Evolutionary conservation across 1,140 invertebrate species (phyloP), one percentile per base, ranked within the genome.

Genomic region (Bombus cullumanus): DNA sequence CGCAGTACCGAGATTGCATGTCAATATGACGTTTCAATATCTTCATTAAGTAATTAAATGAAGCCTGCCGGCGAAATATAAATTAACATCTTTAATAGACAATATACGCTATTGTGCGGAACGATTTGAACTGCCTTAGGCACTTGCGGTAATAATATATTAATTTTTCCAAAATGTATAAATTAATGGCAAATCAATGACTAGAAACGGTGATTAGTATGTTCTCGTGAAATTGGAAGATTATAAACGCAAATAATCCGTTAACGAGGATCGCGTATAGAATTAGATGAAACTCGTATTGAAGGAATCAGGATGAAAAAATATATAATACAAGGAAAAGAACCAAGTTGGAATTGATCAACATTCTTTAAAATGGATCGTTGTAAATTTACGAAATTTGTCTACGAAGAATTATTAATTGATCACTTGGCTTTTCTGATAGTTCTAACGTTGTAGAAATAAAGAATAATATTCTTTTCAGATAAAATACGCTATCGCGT

Each of bases 341-440:
- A 22, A 53, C 6, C 47, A 53, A 22, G 47, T 53, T 53, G 18
- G 18, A 53, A 53, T 53, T 8, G 6, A 53, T 18, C 18, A 8
- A 53, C 0, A 53, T 53, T 22, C 18, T 53, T 53, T 53, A 53
- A 53, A 53, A 53, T 22, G 47, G 0, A 2, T 53, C 18, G 47
- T 22, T 22, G 47, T 53, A 28, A 62, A 62, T 62, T n/a, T 62
- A n/a, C 4, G 2, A 62, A 62, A 62, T 53, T 53, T 53, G 1
- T 22, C 5, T 53, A 53, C 1, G 47, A 53, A 53, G 18, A 53
- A 8, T 22, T 53, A 22, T 53, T 0, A 53, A 22, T 22, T 22
- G 47, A 8, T 18, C 6, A 8, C 0, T 22, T 22, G 5, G 1
- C 18, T 53, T 0, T 8, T 53, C 1, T 22, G 47, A 53, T 22